These are phyloP conservation scores for Puffinus mauretanicus DNA, from an alignment of 2,113 vertebrate genomes.

Conservation along the genomic window DNA sequence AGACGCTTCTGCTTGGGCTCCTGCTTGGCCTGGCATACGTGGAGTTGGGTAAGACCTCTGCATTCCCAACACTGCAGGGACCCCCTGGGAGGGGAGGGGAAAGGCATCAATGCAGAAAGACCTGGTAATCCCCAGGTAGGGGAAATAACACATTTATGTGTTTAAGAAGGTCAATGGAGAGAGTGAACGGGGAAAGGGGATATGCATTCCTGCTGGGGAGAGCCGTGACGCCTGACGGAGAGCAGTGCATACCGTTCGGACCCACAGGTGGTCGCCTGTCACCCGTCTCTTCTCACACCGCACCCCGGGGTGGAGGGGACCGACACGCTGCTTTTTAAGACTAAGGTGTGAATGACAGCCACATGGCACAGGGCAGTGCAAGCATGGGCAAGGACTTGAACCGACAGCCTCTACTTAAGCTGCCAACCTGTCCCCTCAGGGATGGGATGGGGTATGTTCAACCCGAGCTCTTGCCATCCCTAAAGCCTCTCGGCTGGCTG, in stretches of 20 bases:
- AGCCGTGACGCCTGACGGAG: neutral
- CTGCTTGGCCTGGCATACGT: neutral
- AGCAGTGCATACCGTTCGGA: fast-evolving
- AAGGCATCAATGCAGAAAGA: neutral
- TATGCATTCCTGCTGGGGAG: neutral
- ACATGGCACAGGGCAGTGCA: neutral
- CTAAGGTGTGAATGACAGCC: neutral
- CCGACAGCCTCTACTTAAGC: neutral
- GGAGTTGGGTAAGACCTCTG: constrained; percentile 12
- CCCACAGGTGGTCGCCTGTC: fast-evolving
- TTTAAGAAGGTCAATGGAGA: neutral
- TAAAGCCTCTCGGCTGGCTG: neutral
- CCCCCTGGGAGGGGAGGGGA: neutral
- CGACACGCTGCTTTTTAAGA: fast-evolving
- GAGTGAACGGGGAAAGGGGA: neutral
- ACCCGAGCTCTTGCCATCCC: neutral
- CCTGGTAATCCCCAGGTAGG: neutral
- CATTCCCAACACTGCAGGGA: neutral
- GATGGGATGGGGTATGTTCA: neutral
- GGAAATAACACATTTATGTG: neutral
- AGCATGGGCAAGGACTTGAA: neutral
- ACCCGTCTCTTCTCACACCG: fast-evolving
- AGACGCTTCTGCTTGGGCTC: neutral
- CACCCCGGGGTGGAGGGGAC: neutral
- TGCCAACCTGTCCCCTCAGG: neutral